These are phyloP conservation scores for Sussaba pulchella DNA, from an alignment of 2,888 invertebrate species.

Conservation along the genomic window DNA sequence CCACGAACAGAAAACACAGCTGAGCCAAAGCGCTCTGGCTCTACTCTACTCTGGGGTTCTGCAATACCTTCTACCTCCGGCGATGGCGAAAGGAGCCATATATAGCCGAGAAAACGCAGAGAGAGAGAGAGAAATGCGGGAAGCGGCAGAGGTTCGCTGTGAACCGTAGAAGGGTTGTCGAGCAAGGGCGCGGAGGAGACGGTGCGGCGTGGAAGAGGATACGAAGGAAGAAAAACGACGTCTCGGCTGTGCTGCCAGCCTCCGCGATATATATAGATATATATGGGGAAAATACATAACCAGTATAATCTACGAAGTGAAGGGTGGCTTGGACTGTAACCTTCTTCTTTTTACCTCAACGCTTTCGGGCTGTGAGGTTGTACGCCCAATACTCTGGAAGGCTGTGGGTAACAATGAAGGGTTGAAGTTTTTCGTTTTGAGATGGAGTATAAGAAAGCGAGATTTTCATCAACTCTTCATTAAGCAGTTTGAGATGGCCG, in stretches of 20 bases:
- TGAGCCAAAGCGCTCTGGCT: slow-evolving; percentile 80
- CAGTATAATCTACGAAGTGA: slow-evolving; percentile 67
- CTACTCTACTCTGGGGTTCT: slow-evolving; percentile 64
- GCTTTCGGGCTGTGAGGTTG: neutral
- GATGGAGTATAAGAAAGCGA: neutral
- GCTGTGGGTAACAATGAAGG: slow-evolving; percentile 19
- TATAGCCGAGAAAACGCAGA: slow-evolving; percentile 59
- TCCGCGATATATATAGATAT: slow-evolving; percentile 40
- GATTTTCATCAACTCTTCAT: slow-evolving; percentile 10
- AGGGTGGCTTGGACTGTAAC: slow-evolving; percentile 50
- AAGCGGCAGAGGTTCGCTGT: slow-evolving; percentile 27
- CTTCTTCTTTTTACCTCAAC: slow-evolving; percentile 25
- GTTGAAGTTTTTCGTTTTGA: neutral
- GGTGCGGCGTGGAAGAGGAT: neutral
- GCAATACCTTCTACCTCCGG: slow-evolving; percentile 81
- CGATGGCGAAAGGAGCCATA: slow-evolving; percentile 66
- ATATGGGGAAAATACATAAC: slow-evolving; percentile 67
- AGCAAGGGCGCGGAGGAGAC: slow-evolving; percentile 35
- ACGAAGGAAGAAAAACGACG: slow-evolving; percentile 46
- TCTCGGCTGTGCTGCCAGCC: slow-evolving; percentile 54
- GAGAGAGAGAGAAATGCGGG: slow-evolving; percentile 48
- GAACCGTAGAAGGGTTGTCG: slow-evolving; percentile 13
- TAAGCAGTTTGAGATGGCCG: too few relatives aligned
- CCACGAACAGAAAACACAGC: slow-evolving; percentile 83
- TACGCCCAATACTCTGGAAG: slow-evolving; percentile 2